A percentile compares a stretch with the other conserved stretches of the same genome.
Conservation (phyloP, 92 coral and sea anemone species). For the Galaxea fascicularis region DNA sequence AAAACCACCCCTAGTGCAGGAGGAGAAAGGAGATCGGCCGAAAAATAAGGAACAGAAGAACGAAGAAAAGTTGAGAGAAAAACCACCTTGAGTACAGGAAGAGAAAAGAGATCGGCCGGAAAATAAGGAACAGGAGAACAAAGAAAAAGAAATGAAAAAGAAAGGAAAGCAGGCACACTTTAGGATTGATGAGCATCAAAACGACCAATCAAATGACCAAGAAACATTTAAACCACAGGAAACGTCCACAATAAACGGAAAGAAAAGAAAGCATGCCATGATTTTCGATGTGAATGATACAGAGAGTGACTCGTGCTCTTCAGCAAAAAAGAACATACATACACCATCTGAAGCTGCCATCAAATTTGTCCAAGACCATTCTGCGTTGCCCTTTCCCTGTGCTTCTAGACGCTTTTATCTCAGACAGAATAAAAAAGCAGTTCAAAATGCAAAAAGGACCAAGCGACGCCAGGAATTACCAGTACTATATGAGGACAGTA, state of each 20-base stretch:
- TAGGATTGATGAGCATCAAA: too few relatives aligned
- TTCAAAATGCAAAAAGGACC: conserved; percentile 5
- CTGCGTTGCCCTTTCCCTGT: conserved; percentile 42
- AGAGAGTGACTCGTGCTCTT: background rate
- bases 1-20: too few relatives aligned
- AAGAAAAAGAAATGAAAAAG: too few relatives aligned
- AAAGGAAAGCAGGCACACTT: too few relatives aligned
- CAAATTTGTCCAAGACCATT: conserved; percentile 32
- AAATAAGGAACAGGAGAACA: too few relatives aligned
- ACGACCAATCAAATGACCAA: too few relatives aligned
- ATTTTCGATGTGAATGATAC: too few relatives aligned
- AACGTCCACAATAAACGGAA: background rate
- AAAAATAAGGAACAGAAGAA: too few relatives aligned
- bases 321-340: background rate
- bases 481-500: background rate
- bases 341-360: background rate
- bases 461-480: conserved; percentile 9
- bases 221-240: background rate
- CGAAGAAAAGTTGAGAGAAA: too few relatives aligned
- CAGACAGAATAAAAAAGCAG: conserved; percentile 30
- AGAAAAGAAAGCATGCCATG: background rate
- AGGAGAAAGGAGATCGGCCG: too few relatives aligned
- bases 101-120: too few relatives aligned
- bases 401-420: conserved; percentile 36
- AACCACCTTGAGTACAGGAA: too few relatives aligned